These are phyloP conservation scores for Nomada ruficornis DNA, from an alignment of 2,888 invertebrate species.

Conservation along the genomic window DNA sequence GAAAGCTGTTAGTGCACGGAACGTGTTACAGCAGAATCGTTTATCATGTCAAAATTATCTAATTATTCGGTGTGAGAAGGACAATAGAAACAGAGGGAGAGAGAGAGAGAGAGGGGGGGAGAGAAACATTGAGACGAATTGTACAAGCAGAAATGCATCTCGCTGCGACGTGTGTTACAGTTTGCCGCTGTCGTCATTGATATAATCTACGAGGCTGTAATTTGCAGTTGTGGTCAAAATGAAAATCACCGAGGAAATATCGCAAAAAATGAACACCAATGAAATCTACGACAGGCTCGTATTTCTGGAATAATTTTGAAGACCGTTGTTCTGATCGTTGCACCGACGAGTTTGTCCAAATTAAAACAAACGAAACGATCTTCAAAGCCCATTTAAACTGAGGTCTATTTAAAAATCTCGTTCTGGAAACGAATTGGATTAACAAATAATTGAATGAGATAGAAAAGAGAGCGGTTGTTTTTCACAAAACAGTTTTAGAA, in stretches of 20 bases:
- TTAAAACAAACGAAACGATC: conserved; percentile 11
- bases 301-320: conserved; percentile 19
- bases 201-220: conserved; percentile 60
- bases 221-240: conserved; percentile 56
- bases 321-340: background rate
- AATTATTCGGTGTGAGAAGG: conserved; percentile 40
- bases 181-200: conserved; percentile 57
- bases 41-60: conserved; percentile 58
- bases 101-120: background rate
- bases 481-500: background rate
- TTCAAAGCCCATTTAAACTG: background rate
- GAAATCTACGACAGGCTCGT: conserved; percentile 1
- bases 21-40: conserved; percentile 46
- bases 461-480: too few species aligned
- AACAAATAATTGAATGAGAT: background rate
- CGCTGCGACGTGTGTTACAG: conserved; percentile 51
- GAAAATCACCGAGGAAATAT: conserved; percentile 44
- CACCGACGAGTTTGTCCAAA: background rate
- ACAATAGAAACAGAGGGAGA: background rate
- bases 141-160: conserved; percentile 52
- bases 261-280: conserved; percentile 17
- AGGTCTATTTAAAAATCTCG: background rate
- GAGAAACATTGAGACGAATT: background rate
- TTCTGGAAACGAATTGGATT: background rate
- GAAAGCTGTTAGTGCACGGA: background rate